Percentiles rank a stretch among this genome's conserved stretches.
These are phyloP conservation scores for Cecidostiba fungosa DNA, from an alignment of 2,888 invertebrate genomes.

Conservation along the genomic window DNA sequence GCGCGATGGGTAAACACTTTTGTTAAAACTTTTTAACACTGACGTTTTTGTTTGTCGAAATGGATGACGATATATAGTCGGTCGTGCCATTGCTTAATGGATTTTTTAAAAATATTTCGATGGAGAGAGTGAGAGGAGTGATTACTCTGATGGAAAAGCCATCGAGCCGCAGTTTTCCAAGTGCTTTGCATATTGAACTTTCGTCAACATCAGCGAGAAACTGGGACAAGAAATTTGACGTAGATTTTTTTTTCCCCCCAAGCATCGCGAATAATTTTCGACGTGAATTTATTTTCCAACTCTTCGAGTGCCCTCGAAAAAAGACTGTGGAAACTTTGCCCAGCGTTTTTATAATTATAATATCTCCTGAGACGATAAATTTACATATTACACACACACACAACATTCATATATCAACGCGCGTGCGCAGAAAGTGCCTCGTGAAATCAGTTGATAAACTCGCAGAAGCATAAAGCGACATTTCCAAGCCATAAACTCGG, in stretches of 20 bases:
- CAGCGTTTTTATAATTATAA: too few species aligned
- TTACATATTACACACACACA: too few species aligned
- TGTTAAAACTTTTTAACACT: not conserved
- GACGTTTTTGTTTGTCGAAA: not conserved
- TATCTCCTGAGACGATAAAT: too few species aligned
- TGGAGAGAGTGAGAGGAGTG: not conserved
- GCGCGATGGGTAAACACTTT: not conserved
- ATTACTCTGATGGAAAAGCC: not conserved
- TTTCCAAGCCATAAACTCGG: not conserved
- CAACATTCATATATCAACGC: too few species aligned
- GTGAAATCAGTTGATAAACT: not conserved
- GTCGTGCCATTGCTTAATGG: not conserved
- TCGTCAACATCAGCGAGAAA: not conserved
- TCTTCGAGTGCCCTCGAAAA: too few species aligned
- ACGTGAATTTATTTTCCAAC: too few species aligned
- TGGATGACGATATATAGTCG: not conserved
- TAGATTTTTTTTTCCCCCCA: not conserved
- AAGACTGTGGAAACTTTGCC: too few species aligned
- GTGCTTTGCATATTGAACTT: not conserved
- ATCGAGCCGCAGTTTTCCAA: not conserved
- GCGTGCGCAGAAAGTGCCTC: too few species aligned
- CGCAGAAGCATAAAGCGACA: not conserved
- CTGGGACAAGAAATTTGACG: not conserved
- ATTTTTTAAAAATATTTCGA: not conserved
- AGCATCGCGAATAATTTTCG: too few species aligned